Evolutionary conservation across 2,888 invertebrate genomes (phyloP).

Genomic region (Drosophila yooni): DNA sequence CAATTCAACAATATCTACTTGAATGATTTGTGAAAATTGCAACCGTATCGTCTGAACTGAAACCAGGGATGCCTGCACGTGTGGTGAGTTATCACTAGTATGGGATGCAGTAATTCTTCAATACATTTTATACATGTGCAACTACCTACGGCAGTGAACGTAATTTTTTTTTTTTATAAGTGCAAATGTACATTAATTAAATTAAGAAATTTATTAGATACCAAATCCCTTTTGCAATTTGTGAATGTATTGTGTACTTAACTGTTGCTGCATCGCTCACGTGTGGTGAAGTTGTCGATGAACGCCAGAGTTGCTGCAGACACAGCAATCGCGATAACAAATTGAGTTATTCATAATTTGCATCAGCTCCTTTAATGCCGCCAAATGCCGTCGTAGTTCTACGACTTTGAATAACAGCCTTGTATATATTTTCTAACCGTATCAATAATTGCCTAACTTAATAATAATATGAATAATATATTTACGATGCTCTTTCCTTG

Average conservation of each 20-base stretch:
- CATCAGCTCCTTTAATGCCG: neutral
- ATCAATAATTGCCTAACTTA: neutral
- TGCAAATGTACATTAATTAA: neutral
- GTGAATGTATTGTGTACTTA: neutral
- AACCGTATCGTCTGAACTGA: constrained; percentile 5
- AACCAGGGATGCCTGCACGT: constrained; percentile 31
- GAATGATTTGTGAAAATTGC: constrained; percentile 70
- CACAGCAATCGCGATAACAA: constrained; percentile 14
- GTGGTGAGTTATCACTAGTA: constrained; percentile 29
- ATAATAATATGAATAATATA: neutral
- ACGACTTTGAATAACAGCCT: neutral
- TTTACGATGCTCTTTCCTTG: neutral
- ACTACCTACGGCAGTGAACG: neutral
- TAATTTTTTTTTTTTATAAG: neutral
- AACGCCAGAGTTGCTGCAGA: constrained; percentile 6
- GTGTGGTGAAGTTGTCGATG: constrained; percentile 29
- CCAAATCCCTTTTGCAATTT: neutral
- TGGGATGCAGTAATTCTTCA: neutral
- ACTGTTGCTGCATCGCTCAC: constrained; percentile 10
- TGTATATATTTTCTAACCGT: neutral
- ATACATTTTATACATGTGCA: neutral
- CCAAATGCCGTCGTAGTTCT: neutral
- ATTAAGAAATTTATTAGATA: neutral
- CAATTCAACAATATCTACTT: constrained; percentile 84
- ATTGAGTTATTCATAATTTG: neutral